Conservation (phyloP, 35 echinoderm and acorn worm species). For the Lytechinus pictus region DNA sequence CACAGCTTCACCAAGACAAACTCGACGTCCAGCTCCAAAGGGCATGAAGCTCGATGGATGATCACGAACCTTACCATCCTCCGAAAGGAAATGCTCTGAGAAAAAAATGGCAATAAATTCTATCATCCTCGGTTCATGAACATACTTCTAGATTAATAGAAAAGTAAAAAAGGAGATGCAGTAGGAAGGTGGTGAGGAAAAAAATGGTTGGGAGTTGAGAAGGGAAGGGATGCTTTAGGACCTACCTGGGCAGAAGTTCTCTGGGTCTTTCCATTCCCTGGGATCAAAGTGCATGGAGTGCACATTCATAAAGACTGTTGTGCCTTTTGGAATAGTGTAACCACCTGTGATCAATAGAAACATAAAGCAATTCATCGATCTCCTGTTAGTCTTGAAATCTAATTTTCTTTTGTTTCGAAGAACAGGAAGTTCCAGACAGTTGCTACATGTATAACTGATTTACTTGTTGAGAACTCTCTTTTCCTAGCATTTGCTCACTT, state of each 20-base stretch:
- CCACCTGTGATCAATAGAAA: conserved; percentile 60
- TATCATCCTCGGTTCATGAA: background rate
- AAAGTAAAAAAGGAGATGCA: no score
- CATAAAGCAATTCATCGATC: background rate
- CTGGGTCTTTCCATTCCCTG: conserved; percentile 13
- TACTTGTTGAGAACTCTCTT: no score
- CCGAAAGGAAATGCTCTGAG: background rate
- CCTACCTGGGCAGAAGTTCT: conserved; percentile 64
- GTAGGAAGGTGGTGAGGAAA: no score
- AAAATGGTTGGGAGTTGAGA: no score
- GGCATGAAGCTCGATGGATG: background rate
- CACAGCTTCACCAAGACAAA: background rate
- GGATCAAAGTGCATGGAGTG: conserved; percentile 3
- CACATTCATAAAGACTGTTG: conserved; percentile 57
- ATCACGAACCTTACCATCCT: background rate
- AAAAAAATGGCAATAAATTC: background rate
- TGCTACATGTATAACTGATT: no score
- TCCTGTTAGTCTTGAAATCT: background rate
- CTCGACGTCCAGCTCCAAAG: background rate
- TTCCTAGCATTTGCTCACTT: no score
- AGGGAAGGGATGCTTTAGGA: background rate
- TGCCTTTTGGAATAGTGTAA: conserved; percentile 77
- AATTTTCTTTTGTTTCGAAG: background rate
- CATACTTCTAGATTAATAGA: background rate
- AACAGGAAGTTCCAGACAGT: no score